phyloP scores from a whole-genome alignment of 1,140 invertebrate species.

The Hetaerina americana region DNA sequence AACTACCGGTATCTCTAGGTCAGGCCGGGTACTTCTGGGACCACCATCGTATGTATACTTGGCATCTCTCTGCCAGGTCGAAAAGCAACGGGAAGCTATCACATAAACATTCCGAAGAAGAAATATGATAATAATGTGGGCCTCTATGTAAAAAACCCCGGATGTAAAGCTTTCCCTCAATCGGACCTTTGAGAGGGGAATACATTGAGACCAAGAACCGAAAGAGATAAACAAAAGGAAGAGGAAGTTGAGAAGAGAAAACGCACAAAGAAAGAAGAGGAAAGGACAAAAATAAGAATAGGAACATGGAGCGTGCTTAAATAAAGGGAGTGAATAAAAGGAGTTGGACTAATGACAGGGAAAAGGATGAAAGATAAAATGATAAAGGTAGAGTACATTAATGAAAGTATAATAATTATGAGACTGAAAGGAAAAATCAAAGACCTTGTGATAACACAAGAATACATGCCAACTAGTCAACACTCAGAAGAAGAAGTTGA shows the following conservation, averaged over 20 bases:
- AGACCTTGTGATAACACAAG: conserved; percentile 10
- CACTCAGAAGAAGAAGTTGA: conserved; percentile 19
- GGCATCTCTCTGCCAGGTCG: too few species aligned
- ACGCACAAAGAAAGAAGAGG: not conserved
- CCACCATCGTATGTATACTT: too few species aligned
- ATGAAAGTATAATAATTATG: not conserved
- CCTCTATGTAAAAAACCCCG: not conserved
- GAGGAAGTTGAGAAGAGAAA: not conserved
- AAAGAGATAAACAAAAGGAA: not conserved
- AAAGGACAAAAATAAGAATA: not conserved
- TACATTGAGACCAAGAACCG: not conserved
- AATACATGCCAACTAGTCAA: conserved; percentile 18
- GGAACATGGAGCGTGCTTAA: not conserved
- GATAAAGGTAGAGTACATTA: not conserved
- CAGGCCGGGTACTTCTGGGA: too few species aligned
- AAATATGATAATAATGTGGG: not conserved
- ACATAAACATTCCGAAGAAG: not conserved
- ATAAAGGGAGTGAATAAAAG: not conserved
- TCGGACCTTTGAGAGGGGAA: not conserved
- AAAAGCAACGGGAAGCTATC: not conserved
- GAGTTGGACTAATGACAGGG: not conserved
- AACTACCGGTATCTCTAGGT: too few species aligned
- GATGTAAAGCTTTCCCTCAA: not conserved
- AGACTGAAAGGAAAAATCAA: not conserved
- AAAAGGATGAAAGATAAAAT: not conserved